Percentiles rank a stretch among this genome's conserved stretches.
Conservation (phyloP, 2,888 invertebrate species). For the Tubiluchus corallicola region DNA sequence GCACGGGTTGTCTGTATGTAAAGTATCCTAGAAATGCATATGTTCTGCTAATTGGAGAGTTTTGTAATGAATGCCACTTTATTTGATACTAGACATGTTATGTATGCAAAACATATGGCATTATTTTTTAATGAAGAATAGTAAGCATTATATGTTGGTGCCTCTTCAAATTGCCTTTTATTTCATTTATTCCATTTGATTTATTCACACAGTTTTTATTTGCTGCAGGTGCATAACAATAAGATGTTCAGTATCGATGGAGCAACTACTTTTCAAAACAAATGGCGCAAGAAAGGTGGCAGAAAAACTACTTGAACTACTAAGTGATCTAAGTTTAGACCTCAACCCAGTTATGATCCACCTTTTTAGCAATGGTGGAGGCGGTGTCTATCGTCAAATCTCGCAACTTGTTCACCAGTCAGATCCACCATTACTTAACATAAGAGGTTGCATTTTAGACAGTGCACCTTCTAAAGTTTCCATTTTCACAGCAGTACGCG, state of each 20-base stretch:
- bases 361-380: conserved; percentile 29
- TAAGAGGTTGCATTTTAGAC: conserved; percentile 48
- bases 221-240: conserved; percentile 23
- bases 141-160: too few relatives aligned
- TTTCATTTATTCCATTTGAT: too few relatives aligned
- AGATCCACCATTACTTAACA: conserved; percentile 21
- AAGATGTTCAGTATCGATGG: conserved; percentile 19
- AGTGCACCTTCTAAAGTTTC: conserved; percentile 43
- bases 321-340: conserved; percentile 19
- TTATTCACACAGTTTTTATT: too few relatives aligned
- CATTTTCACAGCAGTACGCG: neutral
- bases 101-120: too few relatives aligned
- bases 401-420: conserved; percentile 34
- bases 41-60: too few relatives aligned
- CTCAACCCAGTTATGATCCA: conserved; percentile 24
- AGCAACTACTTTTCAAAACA: conserved; percentile 18
- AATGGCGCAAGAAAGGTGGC: conserved; percentile 16
- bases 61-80: too few relatives aligned
- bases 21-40: too few relatives aligned
- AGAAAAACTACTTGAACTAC: conserved; percentile 19
- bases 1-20: too few relatives aligned
- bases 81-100: too few relatives aligned
- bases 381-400: conserved; percentile 48
- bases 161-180: too few relatives aligned
- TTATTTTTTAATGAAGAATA: too few relatives aligned